A percentile compares a stretch with the other conserved stretches of the same genome.
Evolutionary conservation across 2,113 vertebrate genomes (phyloP).

Genomic region (Sciurus niger): DNA sequence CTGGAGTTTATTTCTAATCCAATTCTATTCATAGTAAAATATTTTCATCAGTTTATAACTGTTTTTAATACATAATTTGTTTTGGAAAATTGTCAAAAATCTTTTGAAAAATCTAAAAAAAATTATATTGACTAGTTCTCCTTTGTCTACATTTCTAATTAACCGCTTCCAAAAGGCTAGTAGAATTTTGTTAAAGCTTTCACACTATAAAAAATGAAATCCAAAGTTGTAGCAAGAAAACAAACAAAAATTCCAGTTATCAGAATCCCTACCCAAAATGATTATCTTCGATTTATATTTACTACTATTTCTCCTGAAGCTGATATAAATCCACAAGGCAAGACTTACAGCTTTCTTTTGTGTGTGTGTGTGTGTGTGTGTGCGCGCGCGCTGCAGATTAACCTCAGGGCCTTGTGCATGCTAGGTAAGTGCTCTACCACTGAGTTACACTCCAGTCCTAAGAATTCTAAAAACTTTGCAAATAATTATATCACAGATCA

Average conservation of each 20-base stretch:
- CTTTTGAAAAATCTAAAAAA: slow-evolving; percentile 33
- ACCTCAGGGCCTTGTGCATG: too few relatives aligned
- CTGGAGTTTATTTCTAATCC: not conserved
- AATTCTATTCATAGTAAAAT: not conserved
- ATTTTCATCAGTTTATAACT: slow-evolving; percentile 32
- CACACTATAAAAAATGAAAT: not conserved
- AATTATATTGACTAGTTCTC: not conserved
- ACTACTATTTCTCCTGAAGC: not conserved
- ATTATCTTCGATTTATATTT: not conserved
- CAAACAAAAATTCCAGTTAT: not conserved
- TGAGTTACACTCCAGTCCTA: too few relatives aligned
- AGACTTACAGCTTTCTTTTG: not conserved
- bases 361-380: too few relatives aligned
- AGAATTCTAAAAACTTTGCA: not conserved
- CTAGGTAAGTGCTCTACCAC: too few relatives aligned
- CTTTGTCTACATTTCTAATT: slow-evolving; percentile 18
- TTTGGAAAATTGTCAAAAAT: slow-evolving; percentile 22
- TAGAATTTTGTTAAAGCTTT: not conserved
- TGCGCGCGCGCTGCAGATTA: not conserved
- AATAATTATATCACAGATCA: not conserved
- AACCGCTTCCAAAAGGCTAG: not conserved
- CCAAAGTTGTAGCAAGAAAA: not conserved
- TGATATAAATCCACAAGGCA: not conserved
- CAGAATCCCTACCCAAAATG: not conserved
- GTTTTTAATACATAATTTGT: slow-evolving; percentile 32